Evolutionary conservation across 2,113 vertebrate species (phyloP).

Genomic region (Pollimyrus isidori): DNA sequence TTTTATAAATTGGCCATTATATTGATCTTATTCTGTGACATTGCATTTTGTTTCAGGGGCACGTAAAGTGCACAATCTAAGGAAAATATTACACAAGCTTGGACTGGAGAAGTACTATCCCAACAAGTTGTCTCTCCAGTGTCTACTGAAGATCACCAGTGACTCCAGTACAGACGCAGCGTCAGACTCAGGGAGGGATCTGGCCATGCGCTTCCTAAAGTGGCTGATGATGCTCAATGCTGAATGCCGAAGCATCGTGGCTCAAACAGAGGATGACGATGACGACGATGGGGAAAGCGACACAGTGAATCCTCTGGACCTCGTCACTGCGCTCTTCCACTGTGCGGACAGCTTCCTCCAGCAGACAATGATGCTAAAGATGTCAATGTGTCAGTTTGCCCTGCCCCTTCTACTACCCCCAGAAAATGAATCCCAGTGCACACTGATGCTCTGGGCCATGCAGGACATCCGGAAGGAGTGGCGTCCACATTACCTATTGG

Average conservation of each 20-base stretch:
- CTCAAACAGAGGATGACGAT: neutral
- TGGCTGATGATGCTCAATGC: neutral
- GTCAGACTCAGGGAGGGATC: neutral
- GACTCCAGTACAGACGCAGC: neutral
- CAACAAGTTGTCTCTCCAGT: neutral
- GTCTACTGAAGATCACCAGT: neutral
- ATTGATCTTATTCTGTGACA: neutral
- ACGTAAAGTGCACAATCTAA: neutral
- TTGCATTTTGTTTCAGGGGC: neutral
- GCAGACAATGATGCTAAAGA: conserved; percentile 52
- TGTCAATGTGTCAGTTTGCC: conserved; percentile 58
- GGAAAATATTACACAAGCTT: neutral
- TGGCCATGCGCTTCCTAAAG: neutral
- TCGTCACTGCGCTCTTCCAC: conserved; percentile 55
- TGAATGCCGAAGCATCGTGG: neutral
- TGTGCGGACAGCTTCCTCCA: conserved; percentile 56
- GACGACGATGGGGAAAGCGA: neutral
- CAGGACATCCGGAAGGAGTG: conserved; percentile 40
- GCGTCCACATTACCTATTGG: conserved; percentile 19
- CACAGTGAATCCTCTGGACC: conserved; percentile 51
- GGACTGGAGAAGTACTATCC: neutral
- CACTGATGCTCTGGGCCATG: conserved; percentile 56
- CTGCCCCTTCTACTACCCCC: conserved; percentile 58
- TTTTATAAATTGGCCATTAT: neutral
- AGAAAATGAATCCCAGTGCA: conserved; percentile 36